Conservation (phyloP, 2,797 vertebrate species). For the Synanceia verrucosa region DNA sequence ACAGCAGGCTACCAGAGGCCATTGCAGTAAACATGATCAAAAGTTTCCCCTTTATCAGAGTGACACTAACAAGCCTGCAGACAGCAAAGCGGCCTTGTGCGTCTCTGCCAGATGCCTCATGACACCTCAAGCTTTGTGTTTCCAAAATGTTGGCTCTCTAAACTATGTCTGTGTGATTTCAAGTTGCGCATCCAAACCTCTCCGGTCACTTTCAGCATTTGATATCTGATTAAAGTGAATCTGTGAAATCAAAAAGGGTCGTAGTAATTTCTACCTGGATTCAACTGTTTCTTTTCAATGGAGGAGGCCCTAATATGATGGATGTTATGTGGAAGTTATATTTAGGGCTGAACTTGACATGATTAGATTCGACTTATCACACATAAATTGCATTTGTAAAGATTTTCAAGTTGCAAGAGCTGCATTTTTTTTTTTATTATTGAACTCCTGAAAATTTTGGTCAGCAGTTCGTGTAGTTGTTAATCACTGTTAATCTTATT, state of each 20-base stretch:
- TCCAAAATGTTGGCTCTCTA: background rate
- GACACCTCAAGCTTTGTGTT: constrained; percentile 9
- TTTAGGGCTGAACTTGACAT: background rate
- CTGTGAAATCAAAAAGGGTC: background rate
- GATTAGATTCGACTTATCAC: background rate
- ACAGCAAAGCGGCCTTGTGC: constrained; percentile 19
- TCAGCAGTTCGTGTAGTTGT: background rate
- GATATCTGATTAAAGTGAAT: background rate
- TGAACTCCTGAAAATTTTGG: background rate
- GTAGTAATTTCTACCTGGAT: background rate
- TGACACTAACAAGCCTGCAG: constrained; percentile 63
- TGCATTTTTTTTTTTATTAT: background rate
- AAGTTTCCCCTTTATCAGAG: constrained; percentile 46
- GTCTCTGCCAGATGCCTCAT: constrained; percentile 29
- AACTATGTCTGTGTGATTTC: background rate
- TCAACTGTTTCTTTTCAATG: background rate
- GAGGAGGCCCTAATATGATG: background rate
- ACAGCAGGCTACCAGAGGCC: constrained; percentile 50
- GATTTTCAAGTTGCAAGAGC: background rate
- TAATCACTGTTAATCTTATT: background rate
- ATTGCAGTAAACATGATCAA: constrained; percentile 50
- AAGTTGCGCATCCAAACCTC: background rate
- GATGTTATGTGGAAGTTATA: background rate
- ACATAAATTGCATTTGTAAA: too few species aligned
- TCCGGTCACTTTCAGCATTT: background rate